Conservation (phyloP, 2,113 vertebrate genomes). For the Pterocles burchelli region DNA sequence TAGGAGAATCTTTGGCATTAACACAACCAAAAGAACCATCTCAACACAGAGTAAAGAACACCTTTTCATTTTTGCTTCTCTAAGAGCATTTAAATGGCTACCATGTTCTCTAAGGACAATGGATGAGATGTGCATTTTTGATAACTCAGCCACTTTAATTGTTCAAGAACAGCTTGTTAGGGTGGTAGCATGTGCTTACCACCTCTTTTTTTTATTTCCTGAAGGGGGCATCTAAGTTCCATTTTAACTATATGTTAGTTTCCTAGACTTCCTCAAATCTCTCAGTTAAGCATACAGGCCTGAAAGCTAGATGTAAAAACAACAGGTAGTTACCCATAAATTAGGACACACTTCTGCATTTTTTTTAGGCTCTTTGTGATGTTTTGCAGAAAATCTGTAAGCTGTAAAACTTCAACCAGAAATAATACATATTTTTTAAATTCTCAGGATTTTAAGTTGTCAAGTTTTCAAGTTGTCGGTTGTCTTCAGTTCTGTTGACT, state of each 20-base stretch:
- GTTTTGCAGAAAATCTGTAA: not conserved
- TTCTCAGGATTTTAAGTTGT: not conserved
- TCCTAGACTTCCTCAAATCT: not conserved
- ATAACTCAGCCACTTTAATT: not conserved
- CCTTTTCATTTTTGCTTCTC: not conserved
- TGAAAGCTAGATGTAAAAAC: not conserved
- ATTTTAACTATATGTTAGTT: not conserved
- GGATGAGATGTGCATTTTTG: not conserved
- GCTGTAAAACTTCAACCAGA: not conserved
- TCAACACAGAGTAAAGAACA: not conserved
- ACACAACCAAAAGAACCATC: not conserved
- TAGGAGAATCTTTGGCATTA: not conserved
- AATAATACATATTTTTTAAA: not conserved
- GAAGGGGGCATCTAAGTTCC: not conserved
- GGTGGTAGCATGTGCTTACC: not conserved
- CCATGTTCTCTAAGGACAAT: not conserved
- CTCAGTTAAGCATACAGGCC: not conserved
- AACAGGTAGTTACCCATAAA: not conserved
- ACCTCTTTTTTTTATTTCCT: not conserved
- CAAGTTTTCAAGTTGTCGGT: not conserved
- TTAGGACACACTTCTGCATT: not conserved
- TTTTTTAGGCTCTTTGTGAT: not conserved
- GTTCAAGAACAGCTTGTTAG: not conserved
- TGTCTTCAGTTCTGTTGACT: not conserved
- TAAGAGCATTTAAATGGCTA: not conserved